Base-by-base conservation (phyloP, 2,888 invertebrate species). In the Drosophila monieri region DNA sequence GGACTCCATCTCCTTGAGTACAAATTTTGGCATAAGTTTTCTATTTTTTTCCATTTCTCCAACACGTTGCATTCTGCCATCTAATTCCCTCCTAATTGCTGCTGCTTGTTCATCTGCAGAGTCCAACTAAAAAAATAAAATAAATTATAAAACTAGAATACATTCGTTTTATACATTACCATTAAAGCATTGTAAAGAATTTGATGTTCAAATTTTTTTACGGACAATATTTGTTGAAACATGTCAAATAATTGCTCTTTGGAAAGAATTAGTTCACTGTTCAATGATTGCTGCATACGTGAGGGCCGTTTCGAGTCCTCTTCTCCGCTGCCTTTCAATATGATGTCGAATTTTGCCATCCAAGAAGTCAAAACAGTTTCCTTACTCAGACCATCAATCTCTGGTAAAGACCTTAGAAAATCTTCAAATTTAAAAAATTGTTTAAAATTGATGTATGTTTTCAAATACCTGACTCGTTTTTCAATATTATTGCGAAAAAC, bases 171-270 rank as follows among this genome's bases (percentile, higher is more conserved):
- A 14, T 8, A n/a, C 0, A 91, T 91, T 92, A 97, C 96, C 95
- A 98, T 96, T 90, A 99, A 94, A 79, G 99, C 99, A 93, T 99
- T 99, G 93, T 98, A 99, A 69, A 99, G 94, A 88, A 99, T 95
- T 93, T 99, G 99, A 92, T 99, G 99, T 92, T 99, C 99, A 92
- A 99, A 99, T 92, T 99, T 99, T 93, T 99, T 99, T 57, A 99
- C 97, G 57, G 96, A 96, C 71, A 99, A 93, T 81, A 99, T 98
- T 92, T 99, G 99, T 92, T 99, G 99, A 92, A 99, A 99, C 98
- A 99, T 99, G 92, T 99, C 99, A 92, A 98, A 99, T 10, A 99
- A 94, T 91, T 99, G 99, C 91, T 99, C 99, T 93, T 99, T 99
- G 86, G 98, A 98, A 80, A 99, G 94, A 90, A 99, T 98, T 83